phyloP scores from a whole-genome alignment of 2,888 invertebrate genomes.

The Plebejus argus region DNA sequence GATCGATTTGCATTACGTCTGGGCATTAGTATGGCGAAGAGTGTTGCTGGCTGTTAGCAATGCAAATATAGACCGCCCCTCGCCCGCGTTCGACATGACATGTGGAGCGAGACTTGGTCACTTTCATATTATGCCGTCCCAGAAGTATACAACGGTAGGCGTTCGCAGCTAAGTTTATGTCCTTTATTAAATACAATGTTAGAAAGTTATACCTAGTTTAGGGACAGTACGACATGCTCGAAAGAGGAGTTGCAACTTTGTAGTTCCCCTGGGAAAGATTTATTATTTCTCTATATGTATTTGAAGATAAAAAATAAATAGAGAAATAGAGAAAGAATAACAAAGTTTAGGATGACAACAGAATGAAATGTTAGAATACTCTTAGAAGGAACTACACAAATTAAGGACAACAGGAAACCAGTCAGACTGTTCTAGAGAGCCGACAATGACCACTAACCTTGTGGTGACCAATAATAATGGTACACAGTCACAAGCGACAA shows the following conservation, averaged over 20 bases:
- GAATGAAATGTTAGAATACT: neutral
- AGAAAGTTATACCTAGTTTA: neutral
- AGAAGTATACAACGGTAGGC: slow-evolving; percentile 24
- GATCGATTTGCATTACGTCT: slow-evolving; percentile 45
- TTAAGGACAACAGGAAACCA: slow-evolving; percentile 12
- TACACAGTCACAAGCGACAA: slow-evolving; percentile 20
- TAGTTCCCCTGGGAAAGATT: neutral
- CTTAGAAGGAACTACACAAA: neutral
- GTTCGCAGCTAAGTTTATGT: neutral
- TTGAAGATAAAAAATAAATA: neutral
- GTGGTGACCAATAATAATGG: neutral
- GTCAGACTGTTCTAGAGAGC: slow-evolving; percentile 22
- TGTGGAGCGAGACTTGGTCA: slow-evolving; percentile 72
- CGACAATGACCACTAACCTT: neutral
- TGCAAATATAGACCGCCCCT: slow-evolving; percentile 54
- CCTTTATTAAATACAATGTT: neutral
- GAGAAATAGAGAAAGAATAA: too few relatives aligned
- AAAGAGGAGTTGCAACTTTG: neutral
- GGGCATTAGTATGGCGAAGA: slow-evolving; percentile 46
- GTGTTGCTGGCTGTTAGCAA: slow-evolving; percentile 54
- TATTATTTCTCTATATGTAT: too few relatives aligned
- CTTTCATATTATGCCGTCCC: slow-evolving; percentile 63
- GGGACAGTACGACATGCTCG: neutral
- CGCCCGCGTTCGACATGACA: slow-evolving; percentile 66
- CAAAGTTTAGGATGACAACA: neutral